Evolutionary conservation across 2,797 vertebrate species (phyloP).

Genomic region (Hydrophis major): DNA sequence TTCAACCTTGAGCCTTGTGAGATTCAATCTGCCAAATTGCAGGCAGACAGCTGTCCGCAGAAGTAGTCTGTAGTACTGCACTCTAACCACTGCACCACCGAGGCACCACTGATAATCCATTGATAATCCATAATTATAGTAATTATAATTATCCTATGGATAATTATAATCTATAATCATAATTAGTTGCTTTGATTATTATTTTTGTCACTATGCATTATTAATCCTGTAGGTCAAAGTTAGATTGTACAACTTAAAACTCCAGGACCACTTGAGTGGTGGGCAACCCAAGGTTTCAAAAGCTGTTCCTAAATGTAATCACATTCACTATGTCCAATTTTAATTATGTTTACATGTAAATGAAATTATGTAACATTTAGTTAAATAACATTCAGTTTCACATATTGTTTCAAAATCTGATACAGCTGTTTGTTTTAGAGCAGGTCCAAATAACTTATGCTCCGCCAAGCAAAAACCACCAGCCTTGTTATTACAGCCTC

Average conservation of each 20-base stretch:
- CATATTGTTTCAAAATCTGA: not conserved
- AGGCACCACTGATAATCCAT: too few species aligned
- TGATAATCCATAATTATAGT: not conserved
- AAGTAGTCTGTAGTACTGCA: too few species aligned
- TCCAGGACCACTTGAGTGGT: not conserved
- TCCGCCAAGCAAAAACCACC: not conserved
- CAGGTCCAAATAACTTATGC: not conserved
- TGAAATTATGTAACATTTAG: not conserved
- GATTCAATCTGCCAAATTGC: too few species aligned
- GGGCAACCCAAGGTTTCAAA: not conserved
- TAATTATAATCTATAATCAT: not conserved
- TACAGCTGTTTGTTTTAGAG: not conserved
- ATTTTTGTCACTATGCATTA: not conserved
- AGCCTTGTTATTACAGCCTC: not conserved
- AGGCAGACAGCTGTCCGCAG: too few species aligned
- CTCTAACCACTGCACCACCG: too few species aligned
- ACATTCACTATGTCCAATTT: not conserved
- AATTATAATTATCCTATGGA: not conserved
- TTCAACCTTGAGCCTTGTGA: too few species aligned
- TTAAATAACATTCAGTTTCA: not conserved
- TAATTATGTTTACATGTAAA: not conserved
- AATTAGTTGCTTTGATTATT: not conserved
- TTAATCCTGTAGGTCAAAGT: not conserved
- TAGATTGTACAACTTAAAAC: not conserved
- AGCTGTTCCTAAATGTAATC: not conserved